phyloP scores from a whole-genome alignment of 2,888 invertebrate species.

The Mechanitis mazaeus region DNA sequence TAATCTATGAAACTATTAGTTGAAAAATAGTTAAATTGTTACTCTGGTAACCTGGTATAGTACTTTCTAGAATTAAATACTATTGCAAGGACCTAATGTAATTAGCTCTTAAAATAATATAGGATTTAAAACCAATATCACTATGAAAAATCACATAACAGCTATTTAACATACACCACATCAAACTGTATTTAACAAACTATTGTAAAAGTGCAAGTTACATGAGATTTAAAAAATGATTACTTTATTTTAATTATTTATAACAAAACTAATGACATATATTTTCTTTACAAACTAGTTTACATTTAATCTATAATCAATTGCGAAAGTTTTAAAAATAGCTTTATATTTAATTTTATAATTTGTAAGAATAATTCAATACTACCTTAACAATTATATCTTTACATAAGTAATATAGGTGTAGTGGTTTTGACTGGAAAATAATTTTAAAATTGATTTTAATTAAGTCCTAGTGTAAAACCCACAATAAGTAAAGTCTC shows the following conservation, averaged over 20 bases:
- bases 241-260: not conserved
- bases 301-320: slow-evolving; percentile 12
- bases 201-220: slow-evolving; percentile 4
- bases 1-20: not conserved
- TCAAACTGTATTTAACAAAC: slow-evolving; percentile 23
- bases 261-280: not conserved
- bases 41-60: slow-evolving; percentile 11
- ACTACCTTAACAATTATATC: not conserved
- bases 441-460: not conserved
- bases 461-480: not conserved
- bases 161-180: slow-evolving; percentile 21
- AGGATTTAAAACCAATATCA: slow-evolving; percentile 23
- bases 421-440: not conserved
- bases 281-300: slow-evolving; percentile 16
- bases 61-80: slow-evolving; percentile 4
- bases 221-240: not conserved
- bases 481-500: not conserved
- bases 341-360: not conserved
- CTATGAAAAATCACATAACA: slow-evolving; percentile 27
- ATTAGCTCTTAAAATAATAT: slow-evolving; percentile 14
- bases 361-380: not conserved
- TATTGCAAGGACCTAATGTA: slow-evolving; percentile 14
- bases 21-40: not conserved
- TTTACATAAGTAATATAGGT: not conserved
- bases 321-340: slow-evolving; percentile 4